phyloP scores from a whole-genome alignment of 2,888 invertebrate species.

The Eulithis testata region DNA sequence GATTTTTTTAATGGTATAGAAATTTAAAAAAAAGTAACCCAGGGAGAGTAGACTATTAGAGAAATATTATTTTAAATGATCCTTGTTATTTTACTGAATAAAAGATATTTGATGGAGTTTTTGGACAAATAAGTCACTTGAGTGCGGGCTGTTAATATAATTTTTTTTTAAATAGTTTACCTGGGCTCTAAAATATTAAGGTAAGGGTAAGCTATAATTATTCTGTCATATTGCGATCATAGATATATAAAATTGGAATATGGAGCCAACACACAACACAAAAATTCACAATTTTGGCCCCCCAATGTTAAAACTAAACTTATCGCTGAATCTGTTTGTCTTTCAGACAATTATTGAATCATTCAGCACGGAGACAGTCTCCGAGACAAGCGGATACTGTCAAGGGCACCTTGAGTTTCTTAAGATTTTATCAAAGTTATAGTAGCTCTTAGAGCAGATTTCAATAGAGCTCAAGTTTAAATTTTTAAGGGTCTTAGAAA shows the following conservation, averaged over 20 bases:
- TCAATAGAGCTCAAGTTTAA: neutral
- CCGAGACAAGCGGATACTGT: neutral
- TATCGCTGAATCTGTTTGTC: neutral
- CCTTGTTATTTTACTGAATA: too few species aligned
- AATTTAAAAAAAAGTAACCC: too few species aligned
- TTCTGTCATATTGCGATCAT: too few species aligned
- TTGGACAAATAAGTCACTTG: too few species aligned
- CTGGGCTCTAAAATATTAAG: too few species aligned
- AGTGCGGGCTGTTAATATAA: too few species aligned
- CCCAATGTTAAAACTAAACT: neutral
- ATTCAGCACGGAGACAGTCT: neutral
- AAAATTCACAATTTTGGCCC: slow-evolving; percentile 1
- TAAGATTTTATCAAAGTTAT: neutral
- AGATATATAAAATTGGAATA: neutral
- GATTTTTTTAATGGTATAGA: too few species aligned
- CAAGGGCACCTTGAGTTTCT: neutral
- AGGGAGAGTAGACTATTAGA: too few species aligned
- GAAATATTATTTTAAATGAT: too few species aligned
- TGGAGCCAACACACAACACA: slow-evolving; percentile 30
- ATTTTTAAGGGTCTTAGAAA: slow-evolving; percentile 1
- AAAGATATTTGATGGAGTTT: too few species aligned
- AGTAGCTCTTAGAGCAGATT: neutral
- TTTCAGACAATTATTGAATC: neutral
- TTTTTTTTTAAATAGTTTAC: too few species aligned
- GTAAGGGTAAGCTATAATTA: too few species aligned